Conservation (phyloP, 2,888 invertebrate species). For the Chesias legatella region DNA sequence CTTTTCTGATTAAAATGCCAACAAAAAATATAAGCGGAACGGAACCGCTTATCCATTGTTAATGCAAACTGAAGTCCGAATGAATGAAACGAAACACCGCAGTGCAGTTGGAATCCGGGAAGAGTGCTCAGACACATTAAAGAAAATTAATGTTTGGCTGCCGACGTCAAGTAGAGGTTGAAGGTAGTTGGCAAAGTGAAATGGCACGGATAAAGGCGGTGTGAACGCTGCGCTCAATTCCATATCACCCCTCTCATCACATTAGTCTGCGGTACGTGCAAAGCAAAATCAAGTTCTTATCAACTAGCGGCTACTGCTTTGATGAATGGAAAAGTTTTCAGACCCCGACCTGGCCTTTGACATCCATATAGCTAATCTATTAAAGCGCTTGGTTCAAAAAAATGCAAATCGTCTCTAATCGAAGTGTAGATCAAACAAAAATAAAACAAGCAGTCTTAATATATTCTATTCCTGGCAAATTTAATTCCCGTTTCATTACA, state of each 20-base stretch:
- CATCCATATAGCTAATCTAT: too few species aligned
- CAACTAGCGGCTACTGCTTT: too few species aligned
- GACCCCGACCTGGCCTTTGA: too few species aligned
- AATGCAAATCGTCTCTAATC: too few species aligned
- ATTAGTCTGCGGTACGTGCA: constrained; percentile 57
- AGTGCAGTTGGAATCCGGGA: constrained; percentile 72
- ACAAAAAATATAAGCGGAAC: constrained; percentile 59
- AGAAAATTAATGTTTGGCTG: constrained; percentile 79
- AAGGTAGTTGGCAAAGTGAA: constrained; percentile 74
- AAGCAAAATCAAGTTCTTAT: constrained; percentile 25
- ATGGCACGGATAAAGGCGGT: constrained; percentile 66
- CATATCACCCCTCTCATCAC: constrained; percentile 59
- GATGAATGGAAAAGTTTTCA: too few species aligned
- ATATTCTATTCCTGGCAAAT: too few species aligned
- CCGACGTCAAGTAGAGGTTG: constrained; percentile 71
- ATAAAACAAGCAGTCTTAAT: too few species aligned
- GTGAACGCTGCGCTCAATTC: constrained; percentile 60
- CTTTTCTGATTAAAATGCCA: constrained; percentile 68
- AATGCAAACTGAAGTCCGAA: constrained; percentile 67
- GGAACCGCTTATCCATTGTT: constrained; percentile 67
- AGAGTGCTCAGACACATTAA: constrained; percentile 79
- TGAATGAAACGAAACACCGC: constrained; percentile 77
- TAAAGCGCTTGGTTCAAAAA: too few species aligned
- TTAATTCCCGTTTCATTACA: constrained; percentile 60
- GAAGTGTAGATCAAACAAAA: too few species aligned